Percentiles rank a stretch among this genome's conserved stretches.
Conservation (phyloP, 2,888 invertebrate species). For the Cephus spinipes region DNA sequence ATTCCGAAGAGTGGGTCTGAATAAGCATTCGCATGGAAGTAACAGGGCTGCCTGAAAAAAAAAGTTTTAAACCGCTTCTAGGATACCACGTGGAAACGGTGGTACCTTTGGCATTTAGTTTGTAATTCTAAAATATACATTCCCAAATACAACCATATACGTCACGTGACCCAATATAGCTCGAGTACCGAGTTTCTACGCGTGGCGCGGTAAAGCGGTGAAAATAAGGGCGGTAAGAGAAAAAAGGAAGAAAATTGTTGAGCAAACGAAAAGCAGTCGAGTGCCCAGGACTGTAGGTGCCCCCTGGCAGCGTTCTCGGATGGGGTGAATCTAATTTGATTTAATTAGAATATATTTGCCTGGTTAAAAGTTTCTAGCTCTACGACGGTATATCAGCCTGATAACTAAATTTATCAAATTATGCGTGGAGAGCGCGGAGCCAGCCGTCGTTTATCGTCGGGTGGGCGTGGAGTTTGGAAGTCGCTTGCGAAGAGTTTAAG, state of each 20-base stretch:
- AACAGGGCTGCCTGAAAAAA: neutral
- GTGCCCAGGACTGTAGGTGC: constrained; percentile 13
- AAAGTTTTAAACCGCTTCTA: neutral
- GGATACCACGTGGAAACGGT: neutral
- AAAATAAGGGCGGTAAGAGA: constrained; percentile 14
- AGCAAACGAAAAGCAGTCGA: neutral
- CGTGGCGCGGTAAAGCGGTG: neutral
- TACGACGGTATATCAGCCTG: constrained; percentile 56
- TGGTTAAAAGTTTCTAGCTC: constrained; percentile 57
- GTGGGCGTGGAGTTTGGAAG: constrained; percentile 1
- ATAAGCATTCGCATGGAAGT: neutral
- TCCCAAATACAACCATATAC: neutral
- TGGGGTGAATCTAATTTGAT: constrained; percentile 61
- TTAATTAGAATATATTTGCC: constrained; percentile 63
- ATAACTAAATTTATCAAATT: constrained; percentile 62
- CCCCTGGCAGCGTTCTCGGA: constrained; percentile 9
- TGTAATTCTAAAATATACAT: neutral
- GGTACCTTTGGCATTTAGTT: neutral
- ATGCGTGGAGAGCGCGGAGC: constrained; percentile 49
- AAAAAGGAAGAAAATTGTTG: constrained; percentile 6
- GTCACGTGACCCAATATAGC: neutral
- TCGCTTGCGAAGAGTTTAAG: constrained; percentile 27
- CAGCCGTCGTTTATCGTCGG: constrained; percentile 13
- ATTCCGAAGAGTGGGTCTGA: neutral
- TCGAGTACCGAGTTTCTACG: neutral